Percentiles rank a stretch among this genome's conserved stretches.
These are phyloP conservation scores for Lithophane socia DNA, from an alignment of 2,888 invertebrate genomes.

Conservation along the genomic window DNA sequence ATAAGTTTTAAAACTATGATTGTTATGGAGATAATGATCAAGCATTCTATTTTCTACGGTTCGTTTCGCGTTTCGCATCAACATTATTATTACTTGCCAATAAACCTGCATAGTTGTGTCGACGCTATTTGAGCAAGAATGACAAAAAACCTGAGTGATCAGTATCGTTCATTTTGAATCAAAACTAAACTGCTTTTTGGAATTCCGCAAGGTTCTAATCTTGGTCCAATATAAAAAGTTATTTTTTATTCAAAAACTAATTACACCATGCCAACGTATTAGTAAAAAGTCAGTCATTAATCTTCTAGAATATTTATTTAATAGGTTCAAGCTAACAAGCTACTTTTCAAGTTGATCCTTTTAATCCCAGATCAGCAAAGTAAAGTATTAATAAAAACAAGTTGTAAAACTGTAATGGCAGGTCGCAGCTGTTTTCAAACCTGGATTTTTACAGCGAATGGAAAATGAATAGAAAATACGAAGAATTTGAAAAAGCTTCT, in stretches of 20 bases:
- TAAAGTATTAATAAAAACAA: conserved; percentile 38
- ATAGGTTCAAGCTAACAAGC: background rate
- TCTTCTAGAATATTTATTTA: background rate
- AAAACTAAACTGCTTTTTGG: background rate
- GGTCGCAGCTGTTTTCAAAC: conserved; percentile 22
- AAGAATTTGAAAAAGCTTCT: background rate
- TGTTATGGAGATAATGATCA: too few relatives aligned
- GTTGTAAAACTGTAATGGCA: conserved; percentile 31
- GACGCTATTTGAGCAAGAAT: too few relatives aligned
- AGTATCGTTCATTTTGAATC: too few relatives aligned
- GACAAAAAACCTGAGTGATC: too few relatives aligned
- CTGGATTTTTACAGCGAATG: conserved; percentile 2
- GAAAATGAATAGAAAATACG: conserved; percentile 5
- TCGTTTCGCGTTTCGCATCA: too few relatives aligned
- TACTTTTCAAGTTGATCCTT: conserved; percentile 13
- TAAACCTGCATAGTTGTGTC: too few relatives aligned
- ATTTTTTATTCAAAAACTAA: too few relatives aligned
- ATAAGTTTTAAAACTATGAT: too few relatives aligned
- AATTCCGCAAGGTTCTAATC: background rate
- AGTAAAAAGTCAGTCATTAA: background rate
- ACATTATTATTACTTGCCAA: too few relatives aligned
- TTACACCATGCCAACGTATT: background rate
- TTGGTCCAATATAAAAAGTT: background rate
- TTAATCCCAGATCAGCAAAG: conserved; percentile 38
- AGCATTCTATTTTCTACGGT: too few relatives aligned